A percentile compares a stretch with the other conserved stretches of the same genome.
Evolutionary conservation across 2,113 vertebrate genomes (phyloP).

Genomic region (Mellivora capensis): DNA sequence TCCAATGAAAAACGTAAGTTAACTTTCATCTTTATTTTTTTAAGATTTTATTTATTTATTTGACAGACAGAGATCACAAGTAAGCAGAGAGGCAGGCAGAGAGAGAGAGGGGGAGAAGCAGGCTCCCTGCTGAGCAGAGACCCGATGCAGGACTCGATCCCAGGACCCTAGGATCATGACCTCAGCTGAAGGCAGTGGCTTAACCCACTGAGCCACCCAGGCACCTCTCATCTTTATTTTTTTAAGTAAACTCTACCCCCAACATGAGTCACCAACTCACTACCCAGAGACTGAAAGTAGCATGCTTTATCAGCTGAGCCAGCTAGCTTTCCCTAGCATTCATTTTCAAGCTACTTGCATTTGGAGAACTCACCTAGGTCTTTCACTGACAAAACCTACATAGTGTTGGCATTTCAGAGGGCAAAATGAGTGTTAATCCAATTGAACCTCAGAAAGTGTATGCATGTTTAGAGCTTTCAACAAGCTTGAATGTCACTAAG

Average conservation of each 20-base stretch:
- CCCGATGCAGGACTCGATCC: too few species aligned
- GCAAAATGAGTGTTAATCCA: not conserved
- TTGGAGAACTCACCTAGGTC: not conserved
- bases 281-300: not conserved
- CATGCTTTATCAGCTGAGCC: not conserved
- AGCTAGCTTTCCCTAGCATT: not conserved
- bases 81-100: too few species aligned
- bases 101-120: too few species aligned
- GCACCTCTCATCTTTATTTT: not conserved
- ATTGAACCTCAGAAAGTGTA: not conserved
- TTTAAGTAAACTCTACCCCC: not conserved
- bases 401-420: not conserved
- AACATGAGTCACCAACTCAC: not conserved
- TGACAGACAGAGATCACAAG: too few species aligned
- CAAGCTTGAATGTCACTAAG: not conserved
- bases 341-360: not conserved
- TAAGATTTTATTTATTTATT: too few species aligned
- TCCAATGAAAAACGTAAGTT: not conserved
- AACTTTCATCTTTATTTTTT: not conserved
- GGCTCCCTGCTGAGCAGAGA: too few species aligned
- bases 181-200: too few species aligned
- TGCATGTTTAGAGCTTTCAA: not conserved
- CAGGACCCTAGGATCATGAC: too few species aligned
- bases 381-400: not conserved
- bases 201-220: too few species aligned